phyloP scores from a whole-genome alignment of 2,888 invertebrate genomes.

The Mimachlamys varia region DNA sequence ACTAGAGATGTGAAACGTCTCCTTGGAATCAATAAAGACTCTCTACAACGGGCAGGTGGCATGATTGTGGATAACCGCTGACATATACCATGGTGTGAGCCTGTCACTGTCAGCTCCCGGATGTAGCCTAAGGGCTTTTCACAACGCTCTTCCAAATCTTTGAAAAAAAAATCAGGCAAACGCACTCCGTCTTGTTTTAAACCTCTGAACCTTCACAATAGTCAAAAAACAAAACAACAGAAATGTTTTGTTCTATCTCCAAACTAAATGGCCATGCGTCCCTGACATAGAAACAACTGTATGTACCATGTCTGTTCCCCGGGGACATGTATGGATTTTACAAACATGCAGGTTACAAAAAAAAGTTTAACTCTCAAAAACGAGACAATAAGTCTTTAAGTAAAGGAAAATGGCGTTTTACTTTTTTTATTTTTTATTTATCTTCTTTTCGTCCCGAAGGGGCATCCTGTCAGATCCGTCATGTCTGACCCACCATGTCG shows the following conservation, averaged over 20 bases:
- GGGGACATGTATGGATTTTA: background rate
- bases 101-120: background rate
- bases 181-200: background rate
- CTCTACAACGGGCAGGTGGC: background rate
- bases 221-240: background rate
- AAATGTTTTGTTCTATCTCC: background rate
- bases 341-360: background rate
- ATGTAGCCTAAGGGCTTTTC: background rate
- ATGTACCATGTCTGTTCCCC: background rate
- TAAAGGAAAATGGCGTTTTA: background rate
- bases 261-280: background rate
- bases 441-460: background rate
- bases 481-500: background rate
- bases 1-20: background rate
- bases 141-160: background rate
- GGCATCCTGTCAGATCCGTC: background rate
- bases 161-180: background rate
- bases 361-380: background rate
- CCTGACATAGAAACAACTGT: background rate
- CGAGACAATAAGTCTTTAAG: conserved; percentile 22
- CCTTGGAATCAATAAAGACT: conserved; percentile 1
- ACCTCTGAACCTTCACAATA: background rate
- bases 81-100: background rate
- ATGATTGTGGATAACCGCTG: background rate
- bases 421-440: background rate